Base-by-base conservation (phyloP, 23 tunicate genomes). In the Halocynthia aurantium region DNA sequence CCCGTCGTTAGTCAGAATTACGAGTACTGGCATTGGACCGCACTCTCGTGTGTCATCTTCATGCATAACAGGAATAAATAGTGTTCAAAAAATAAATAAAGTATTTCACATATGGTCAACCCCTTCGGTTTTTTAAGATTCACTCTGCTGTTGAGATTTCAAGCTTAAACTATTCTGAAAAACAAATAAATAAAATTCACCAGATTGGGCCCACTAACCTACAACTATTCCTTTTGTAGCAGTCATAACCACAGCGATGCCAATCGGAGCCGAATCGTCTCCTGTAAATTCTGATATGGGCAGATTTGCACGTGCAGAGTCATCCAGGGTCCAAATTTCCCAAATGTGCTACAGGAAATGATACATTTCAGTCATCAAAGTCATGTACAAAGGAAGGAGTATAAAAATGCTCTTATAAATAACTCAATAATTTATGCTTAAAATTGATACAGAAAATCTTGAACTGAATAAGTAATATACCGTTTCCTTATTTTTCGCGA, bases 291-390 rank as follows among this genome's bases (percentile, higher is more conserved):
- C 52, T 76, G 87, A 75, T 75, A 83, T 68, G 0, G 92, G 98
- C 7, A 92, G 78, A 55, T 75, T 80, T 5, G 88, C 92, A 22
- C 88, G 78, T 68, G 88, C 82, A 0, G 85, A 78, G 62, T 86
- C 98, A 51, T 92, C 98, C 40, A 92, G 67, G 52, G 75, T 82
- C 98, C 98, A 92, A n/a, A 92, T 86, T 64, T 92, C 98, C 92
- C 92, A 92, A n/a, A 73, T 19, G 0, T 82, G 78, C 98, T 91
- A 49, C 7, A n/a, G n/a, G n/a, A n/a, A n/a, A n/a, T n/a, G n/a
- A n/a, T n/a, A n/a, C n/a, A n/a, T n/a, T n/a, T n/a, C n/a, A n/a
- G 44, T 31, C 44, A 1, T 31, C 44, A 31, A 31, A 31, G 44
- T 31, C 44, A 15, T 60, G 64, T 15, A 60, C 64, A 17, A 60